Conservation (phyloP, 2,888 invertebrate species). For the Isoperla grammatica region DNA sequence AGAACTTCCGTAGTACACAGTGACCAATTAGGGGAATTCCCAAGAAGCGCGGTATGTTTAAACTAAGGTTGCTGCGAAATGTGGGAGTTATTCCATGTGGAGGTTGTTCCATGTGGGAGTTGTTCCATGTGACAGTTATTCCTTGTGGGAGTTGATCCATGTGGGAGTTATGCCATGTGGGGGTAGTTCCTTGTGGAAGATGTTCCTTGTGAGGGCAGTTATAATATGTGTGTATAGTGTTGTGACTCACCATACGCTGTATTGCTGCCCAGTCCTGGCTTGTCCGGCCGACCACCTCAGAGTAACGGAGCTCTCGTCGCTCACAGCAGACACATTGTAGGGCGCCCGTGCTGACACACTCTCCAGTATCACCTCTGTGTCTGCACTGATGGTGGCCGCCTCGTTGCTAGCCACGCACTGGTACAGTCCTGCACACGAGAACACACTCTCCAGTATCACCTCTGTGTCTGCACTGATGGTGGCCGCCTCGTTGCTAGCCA, state of each 20-base stretch:
- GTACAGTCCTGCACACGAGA: slow-evolving; percentile 10
- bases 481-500: too few species aligned
- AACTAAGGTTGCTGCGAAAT: background rate
- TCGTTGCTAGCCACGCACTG: slow-evolving; percentile 81
- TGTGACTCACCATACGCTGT: slow-evolving; percentile 65
- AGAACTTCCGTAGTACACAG: too few species aligned
- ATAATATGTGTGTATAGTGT: background rate
- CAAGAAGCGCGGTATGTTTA: background rate
- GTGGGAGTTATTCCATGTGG: too few species aligned
- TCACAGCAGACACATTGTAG: slow-evolving; percentile 73
- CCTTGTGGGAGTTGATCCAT: too few species aligned
- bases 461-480: too few species aligned
- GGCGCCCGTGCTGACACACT: slow-evolving; percentile 89
- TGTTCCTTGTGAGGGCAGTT: too few species aligned
- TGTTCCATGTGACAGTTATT: too few species aligned
- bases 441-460: too few species aligned
- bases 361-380: slow-evolving; percentile 75
- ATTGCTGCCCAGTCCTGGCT: slow-evolving; percentile 69
- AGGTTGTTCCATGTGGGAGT: too few species aligned
- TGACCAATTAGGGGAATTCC: too few species aligned
- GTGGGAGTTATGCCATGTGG: too few species aligned
- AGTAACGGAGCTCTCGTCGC: slow-evolving; percentile 64
- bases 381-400: slow-evolving; percentile 75
- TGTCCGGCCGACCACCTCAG: slow-evolving; percentile 81
- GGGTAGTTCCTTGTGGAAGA: too few species aligned